A percentile compares a stretch with the other conserved stretches of the same genome.
Conservation (phyloP, 1,140 invertebrate genomes). For the Lordiphosa stackelbergi region DNA sequence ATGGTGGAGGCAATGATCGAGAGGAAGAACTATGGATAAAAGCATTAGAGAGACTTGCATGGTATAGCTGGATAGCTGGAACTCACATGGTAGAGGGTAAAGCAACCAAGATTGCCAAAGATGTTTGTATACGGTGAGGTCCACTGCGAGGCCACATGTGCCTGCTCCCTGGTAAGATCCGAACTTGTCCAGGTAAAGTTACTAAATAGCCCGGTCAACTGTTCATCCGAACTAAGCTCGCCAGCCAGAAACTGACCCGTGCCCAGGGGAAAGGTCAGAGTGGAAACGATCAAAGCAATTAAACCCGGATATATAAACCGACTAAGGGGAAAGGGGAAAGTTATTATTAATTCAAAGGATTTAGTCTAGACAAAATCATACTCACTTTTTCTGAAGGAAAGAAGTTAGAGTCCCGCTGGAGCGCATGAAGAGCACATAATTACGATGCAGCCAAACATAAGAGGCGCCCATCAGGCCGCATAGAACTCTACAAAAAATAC, state of each 20-base stretch:
- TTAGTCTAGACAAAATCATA: constrained; percentile 23
- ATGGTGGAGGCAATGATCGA: constrained; percentile 96
- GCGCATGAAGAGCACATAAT: constrained; percentile 96
- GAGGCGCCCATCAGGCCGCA: constrained; percentile 93
- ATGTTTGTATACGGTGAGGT: constrained; percentile 88
- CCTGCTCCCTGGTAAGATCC: constrained; percentile 89
- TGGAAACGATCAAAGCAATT: constrained; percentile 88
- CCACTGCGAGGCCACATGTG: constrained; percentile 93
- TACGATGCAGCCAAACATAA: constrained; percentile 95
- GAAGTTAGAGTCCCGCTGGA: constrained; percentile 93
- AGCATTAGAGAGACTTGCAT: neutral
- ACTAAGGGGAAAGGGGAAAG: constrained; percentile 77
- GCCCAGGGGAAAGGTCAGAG: constrained; percentile 90
- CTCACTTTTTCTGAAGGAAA: constrained; percentile 98
- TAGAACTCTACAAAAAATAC: constrained; percentile 81
- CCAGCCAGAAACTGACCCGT: constrained; percentile 93
- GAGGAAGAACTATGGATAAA: constrained; percentile 87
- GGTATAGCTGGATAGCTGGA: constrained; percentile 84
- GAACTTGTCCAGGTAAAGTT: constrained; percentile 96
- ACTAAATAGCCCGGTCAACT: constrained; percentile 91
- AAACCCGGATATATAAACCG: constrained; percentile 94
- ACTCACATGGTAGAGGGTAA: constrained; percentile 81
- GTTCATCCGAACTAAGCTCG: constrained; percentile 89
- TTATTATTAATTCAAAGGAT: neutral
- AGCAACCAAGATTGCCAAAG: constrained; percentile 92